Percentiles rank a stretch among this genome's conserved stretches.
Evolutionary conservation across 23 tunicate genomes (phyloP).

Genomic region (Pegea sp.): DNA sequence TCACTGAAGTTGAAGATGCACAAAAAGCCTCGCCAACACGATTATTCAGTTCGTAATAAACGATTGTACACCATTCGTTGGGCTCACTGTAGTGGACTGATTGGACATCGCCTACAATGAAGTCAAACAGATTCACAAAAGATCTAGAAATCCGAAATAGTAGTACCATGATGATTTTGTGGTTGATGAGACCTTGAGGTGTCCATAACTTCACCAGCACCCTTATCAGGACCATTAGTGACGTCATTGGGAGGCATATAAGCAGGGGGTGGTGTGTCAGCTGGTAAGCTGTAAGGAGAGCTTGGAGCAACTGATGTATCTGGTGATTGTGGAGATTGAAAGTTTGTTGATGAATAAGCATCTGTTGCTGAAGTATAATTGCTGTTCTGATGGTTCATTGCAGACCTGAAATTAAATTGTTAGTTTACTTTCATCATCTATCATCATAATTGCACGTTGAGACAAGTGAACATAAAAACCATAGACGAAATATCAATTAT

Average conservation of each 20-base stretch:
- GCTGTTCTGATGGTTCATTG: too few relatives aligned
- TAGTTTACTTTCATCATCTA: too few relatives aligned
- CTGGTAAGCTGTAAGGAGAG: slow-evolving; percentile 84
- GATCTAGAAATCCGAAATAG: not conserved
- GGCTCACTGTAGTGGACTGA: slow-evolving; percentile 93
- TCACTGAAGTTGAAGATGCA: slow-evolving; percentile 44
- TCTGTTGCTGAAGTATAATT: too few relatives aligned
- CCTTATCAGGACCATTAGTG: slow-evolving; percentile 1
- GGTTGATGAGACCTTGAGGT: slow-evolving; percentile 8
- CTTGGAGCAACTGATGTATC: slow-evolving; percentile 72
- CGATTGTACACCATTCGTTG: slow-evolving; percentile 88
- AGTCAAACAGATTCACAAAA: not conserved
- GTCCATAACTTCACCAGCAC: slow-evolving; percentile 31
- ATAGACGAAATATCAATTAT: too few relatives aligned
- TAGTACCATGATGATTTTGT: slow-evolving; percentile 2
- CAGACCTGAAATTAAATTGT: too few relatives aligned
- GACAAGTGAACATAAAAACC: too few relatives aligned
- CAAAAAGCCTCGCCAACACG: slow-evolving; percentile 87
- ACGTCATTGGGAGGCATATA: slow-evolving; percentile 68
- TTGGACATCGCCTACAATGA: slow-evolving; percentile 17
- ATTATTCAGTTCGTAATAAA: slow-evolving; percentile 93
- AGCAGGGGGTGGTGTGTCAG: slow-evolving; percentile 94
- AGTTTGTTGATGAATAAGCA: too few relatives aligned
- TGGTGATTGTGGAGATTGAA: slow-evolving; percentile 79
- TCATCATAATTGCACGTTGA: too few relatives aligned